Evolutionary conservation across 1,140 invertebrate genomes (phyloP).

Genomic region (Polypedilum vanderplanki): DNA sequence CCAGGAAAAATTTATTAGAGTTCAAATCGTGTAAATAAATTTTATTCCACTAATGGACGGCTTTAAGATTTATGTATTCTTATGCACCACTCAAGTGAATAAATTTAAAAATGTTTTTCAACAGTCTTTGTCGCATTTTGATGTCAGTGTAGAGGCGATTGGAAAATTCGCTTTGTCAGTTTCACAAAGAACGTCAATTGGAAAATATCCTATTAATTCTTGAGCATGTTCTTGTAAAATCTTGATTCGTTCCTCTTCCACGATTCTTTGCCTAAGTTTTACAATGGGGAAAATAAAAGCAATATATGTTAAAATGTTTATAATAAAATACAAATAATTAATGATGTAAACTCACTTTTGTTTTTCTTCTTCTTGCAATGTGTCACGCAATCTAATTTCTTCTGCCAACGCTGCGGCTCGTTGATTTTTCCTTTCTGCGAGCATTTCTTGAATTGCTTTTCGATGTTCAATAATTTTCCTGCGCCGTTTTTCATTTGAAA

Average conservation of each 20-base stretch:
- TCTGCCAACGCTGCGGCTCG: constrained; percentile 29
- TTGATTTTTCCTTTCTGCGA: constrained; percentile 30
- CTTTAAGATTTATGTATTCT: too few species aligned
- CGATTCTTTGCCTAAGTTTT: constrained; percentile 25
- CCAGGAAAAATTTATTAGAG: too few species aligned
- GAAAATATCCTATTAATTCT: constrained; percentile 32
- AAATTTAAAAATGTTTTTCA: too few species aligned
- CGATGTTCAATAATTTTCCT: constrained; percentile 32
- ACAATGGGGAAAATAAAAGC: neutral
- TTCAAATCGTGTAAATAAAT: too few species aligned
- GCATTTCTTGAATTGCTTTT: constrained; percentile 31
- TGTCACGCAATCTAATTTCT: constrained; percentile 31
- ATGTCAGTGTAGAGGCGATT: neutral
- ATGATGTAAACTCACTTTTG: constrained; percentile 24
- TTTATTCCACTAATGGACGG: too few species aligned
- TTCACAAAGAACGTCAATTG: constrained; percentile 31
- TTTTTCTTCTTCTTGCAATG: constrained; percentile 25
- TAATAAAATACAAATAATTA: neutral
- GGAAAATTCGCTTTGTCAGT: constrained; percentile 30
- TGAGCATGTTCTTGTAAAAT: constrained; percentile 31
- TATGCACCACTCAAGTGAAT: too few species aligned
- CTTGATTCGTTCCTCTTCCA: constrained; percentile 33
- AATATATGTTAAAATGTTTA: neutral
- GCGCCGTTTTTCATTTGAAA: constrained; percentile 32
- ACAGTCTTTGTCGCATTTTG: too few species aligned